Evolutionary conservation across 2,888 invertebrate species (phyloP).

Genomic region (Acanthosoma haemorrhoidale): DNA sequence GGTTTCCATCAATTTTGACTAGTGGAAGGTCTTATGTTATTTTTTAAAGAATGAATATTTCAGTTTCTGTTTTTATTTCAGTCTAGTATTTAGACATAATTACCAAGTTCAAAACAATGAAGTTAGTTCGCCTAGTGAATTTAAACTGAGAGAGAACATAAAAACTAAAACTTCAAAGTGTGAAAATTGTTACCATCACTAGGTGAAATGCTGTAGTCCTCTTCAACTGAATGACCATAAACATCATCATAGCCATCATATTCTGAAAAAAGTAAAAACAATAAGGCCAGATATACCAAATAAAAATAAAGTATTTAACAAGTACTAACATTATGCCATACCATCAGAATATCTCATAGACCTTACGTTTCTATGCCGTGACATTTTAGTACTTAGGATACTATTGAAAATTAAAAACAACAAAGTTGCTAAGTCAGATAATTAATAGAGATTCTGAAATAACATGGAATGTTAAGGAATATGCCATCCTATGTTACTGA

Average conservation of each 20-base stretch:
- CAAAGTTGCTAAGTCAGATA: no score
- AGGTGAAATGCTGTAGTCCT: constrained; percentile 85
- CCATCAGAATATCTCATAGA: constrained; percentile 78
- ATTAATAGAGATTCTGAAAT: no score
- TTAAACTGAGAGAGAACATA: background rate
- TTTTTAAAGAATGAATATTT: no score
- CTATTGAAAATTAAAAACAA: no score
- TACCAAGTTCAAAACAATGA: no score
- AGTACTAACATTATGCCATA: constrained; percentile 44
- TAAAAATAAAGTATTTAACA: background rate
- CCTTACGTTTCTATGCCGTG: constrained; percentile 79
- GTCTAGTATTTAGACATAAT: no score
- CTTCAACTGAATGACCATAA: constrained; percentile 91
- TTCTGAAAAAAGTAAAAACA: constrained; percentile 53
- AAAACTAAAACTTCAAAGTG: no score
- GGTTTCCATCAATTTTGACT: no score
- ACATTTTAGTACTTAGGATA: constrained; percentile 58
- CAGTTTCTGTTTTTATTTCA: no score
- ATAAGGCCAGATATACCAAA: background rate
- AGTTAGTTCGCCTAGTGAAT: background rate
- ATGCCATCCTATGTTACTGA: background rate
- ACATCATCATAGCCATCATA: constrained; percentile 86
- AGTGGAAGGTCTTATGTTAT: no score
- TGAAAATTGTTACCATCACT: constrained; percentile 69
- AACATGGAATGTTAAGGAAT: background rate